phyloP scores from a whole-genome alignment of 1,140 invertebrate species.

The Drosophila baimaii region DNA sequence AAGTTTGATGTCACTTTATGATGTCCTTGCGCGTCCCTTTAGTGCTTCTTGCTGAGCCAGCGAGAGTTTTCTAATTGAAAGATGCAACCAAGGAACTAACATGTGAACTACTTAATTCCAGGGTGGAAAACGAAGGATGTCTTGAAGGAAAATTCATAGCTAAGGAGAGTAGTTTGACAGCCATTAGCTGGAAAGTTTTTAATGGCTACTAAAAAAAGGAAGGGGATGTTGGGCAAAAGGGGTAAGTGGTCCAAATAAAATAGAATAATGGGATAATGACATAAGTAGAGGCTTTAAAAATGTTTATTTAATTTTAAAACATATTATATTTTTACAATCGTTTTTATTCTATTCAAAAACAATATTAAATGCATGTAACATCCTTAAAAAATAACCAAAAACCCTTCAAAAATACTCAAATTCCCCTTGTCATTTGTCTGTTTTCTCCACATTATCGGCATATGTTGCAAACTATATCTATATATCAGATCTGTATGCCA shows the following conservation, averaged over 20 bases:
- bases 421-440: slow-evolving; percentile 8
- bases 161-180: slow-evolving; percentile 50
- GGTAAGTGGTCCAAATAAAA: neutral
- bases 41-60: slow-evolving; percentile 63
- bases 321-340: too few species aligned
- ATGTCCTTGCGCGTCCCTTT: slow-evolving; percentile 55
- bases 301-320: neutral
- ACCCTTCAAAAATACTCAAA: neutral
- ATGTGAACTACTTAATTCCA: slow-evolving; percentile 28
- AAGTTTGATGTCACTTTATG: slow-evolving; percentile 36
- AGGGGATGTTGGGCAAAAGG: neutral
- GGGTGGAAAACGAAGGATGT: neutral
- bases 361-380: too few species aligned
- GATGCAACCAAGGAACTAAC: slow-evolving; percentile 5
- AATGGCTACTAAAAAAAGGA: slow-evolving; percentile 16
- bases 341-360: too few species aligned
- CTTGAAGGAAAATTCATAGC: neutral
- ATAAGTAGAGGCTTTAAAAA: neutral
- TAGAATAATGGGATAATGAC: neutral
- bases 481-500: slow-evolving; percentile 26
- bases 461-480: slow-evolving; percentile 56
- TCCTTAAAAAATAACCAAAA: neutral
- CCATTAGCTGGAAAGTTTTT: slow-evolving; percentile 61
- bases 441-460: slow-evolving; percentile 45
- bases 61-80: slow-evolving; percentile 70